Evolutionary conservation across 2,888 invertebrate genomes (phyloP), one percentile per base, ranked within the genome.

Genomic region (Melikaiella ostensackeni): DNA sequence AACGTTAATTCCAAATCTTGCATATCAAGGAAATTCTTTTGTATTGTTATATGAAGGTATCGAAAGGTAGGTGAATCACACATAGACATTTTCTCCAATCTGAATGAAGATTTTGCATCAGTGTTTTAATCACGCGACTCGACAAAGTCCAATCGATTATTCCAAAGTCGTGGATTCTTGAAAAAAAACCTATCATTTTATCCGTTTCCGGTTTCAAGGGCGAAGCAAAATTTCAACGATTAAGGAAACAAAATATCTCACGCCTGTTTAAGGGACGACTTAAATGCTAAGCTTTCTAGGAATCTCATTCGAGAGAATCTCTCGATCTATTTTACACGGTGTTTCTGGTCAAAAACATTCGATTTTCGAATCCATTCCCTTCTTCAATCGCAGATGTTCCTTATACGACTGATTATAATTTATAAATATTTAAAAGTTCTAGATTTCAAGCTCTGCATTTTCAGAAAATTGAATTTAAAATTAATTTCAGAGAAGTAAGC

Each of bases 141-240:
- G 30, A 61, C 61, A 21, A 42, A 57, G 30, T 46, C 46, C 30
- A 61, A 24, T 30, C 70, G 59, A 57, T 24, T 13, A 24, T 5
- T 24, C 59, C 13, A 16, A 13, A 59, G 59, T 59, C 59, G 21
- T 11, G 59, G 24, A 24, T 83, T 80, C 77, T 80, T 81, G 77
- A 80, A 79, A 79, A 78, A 74, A 76, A 82, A 79, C 79, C 77
- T 79, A 76, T 83, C 79, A 82, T 76, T 83, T 80, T 78, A 80
- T 70, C 88, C 86, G 87, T 88, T 89, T 89, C 87, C 88, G 89
- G 87, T 88, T 89, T 88, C 84, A 85, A 85, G 87, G 86, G 84
- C 83, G 77, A 85, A 76, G 81, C 80, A 81, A 79, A 73, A 74
- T 77, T 77, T 77, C 78, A 79, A 80, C 77, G 64, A 64, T 59